These are phyloP conservation scores for Entomobrya multifasciata DNA, from an alignment of 2,888 invertebrate species.

Conservation along the genomic window DNA sequence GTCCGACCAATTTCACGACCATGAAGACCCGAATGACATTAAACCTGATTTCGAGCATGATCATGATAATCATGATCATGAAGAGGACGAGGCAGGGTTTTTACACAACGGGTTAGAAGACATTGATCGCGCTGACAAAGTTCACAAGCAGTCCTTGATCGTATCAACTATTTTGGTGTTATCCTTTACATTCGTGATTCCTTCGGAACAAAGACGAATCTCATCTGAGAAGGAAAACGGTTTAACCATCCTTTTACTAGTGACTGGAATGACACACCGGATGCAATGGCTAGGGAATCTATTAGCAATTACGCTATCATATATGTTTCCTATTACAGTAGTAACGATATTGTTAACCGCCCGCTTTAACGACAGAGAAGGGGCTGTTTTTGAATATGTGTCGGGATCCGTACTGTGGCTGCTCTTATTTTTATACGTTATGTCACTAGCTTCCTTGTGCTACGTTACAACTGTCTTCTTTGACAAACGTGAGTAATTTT, in stretches of 20 bases:
- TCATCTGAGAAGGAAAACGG: constrained; percentile 55
- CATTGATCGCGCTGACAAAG: background rate
- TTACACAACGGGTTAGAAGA: background rate
- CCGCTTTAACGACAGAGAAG: background rate
- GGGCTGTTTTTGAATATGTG: constrained; percentile 48
- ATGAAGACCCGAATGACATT: background rate
- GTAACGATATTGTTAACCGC: constrained; percentile 1
- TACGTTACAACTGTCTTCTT: constrained; percentile 51
- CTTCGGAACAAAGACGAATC: constrained; percentile 52
- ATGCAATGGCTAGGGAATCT: constrained; percentile 62
- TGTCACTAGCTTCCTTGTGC: constrained; percentile 22
- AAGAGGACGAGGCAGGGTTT: background rate
- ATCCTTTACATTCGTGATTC: constrained; percentile 47
- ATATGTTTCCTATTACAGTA: background rate
- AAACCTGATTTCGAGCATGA: no score
- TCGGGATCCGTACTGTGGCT: constrained; percentile 6
- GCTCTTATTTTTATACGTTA: constrained; percentile 41
- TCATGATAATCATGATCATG: background rate
- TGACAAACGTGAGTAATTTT: constrained; percentile 34
- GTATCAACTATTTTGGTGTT: constrained; percentile 28
- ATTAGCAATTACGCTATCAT: background rate
- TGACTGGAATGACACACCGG: constrained; percentile 64
- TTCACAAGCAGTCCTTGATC: constrained; percentile 1
- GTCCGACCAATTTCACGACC: constrained; percentile 24
- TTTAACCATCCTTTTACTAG: constrained; percentile 34